Conservation (phyloP, 2,888 invertebrate species). For the Ectemnius cavifrons region DNA sequence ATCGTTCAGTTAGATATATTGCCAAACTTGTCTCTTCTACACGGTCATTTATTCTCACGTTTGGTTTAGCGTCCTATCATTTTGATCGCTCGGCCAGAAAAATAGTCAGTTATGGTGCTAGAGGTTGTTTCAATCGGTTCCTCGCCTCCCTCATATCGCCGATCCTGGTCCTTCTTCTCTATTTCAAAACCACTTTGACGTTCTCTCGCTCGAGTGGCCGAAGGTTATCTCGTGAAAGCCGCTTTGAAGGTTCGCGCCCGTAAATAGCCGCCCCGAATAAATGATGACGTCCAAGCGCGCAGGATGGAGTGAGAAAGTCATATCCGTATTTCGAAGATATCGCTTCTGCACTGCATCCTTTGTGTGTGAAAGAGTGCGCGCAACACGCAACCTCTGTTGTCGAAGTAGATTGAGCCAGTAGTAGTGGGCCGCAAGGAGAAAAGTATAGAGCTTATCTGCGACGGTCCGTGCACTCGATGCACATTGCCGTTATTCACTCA, state of each 20-base stretch:
- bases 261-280: slow-evolving; percentile 72
- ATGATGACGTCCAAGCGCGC: slow-evolving; percentile 61
- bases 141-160: slow-evolving; percentile 16
- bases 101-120: slow-evolving; percentile 41
- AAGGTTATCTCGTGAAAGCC: slow-evolving; percentile 69
- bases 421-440: slow-evolving; percentile 38
- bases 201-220: slow-evolving; percentile 68
- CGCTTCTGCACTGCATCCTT: slow-evolving; percentile 46
- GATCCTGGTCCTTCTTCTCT: slow-evolving; percentile 37
- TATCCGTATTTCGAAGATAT: slow-evolving; percentile 51
- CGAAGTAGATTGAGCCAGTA: slow-evolving; percentile 39
- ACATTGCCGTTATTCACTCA: slow-evolving; percentile 4
- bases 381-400: slow-evolving; percentile 12
- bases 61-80: slow-evolving; percentile 52
- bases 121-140: slow-evolving; percentile 56
- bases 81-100: slow-evolving; percentile 60
- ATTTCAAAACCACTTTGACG: slow-evolving; percentile 66
- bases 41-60: slow-evolving; percentile 7
- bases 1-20: neutral
- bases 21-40: neutral
- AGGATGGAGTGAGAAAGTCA: slow-evolving; percentile 12
- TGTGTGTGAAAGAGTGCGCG: slow-evolving; percentile 39
- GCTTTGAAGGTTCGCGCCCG: slow-evolving; percentile 69
- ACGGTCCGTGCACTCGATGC: slow-evolving; percentile 29
- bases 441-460: slow-evolving; percentile 54